Evolutionary conservation across 2,888 invertebrate genomes (phyloP).

Genomic region (Drosophila parthenogenetica): DNA sequence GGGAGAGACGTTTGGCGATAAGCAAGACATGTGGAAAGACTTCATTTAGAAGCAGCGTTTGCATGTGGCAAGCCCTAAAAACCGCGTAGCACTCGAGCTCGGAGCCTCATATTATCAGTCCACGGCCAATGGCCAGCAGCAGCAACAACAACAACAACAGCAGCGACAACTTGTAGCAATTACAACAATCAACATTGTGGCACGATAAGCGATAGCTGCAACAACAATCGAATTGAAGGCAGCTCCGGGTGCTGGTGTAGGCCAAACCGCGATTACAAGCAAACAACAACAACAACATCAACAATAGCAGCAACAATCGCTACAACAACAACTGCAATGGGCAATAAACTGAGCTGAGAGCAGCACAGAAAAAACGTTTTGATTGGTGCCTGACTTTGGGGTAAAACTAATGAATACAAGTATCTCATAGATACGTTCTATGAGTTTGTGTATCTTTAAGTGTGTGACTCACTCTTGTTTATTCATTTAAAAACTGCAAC

Average conservation of each 20-base stretch:
- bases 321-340: conserved; percentile 35
- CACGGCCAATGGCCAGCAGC: conserved; percentile 62
- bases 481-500: conserved; percentile 59
- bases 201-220: conserved; percentile 60
- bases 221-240: conserved; percentile 31
- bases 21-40: conserved; percentile 46
- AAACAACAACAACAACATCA: conserved; percentile 21
- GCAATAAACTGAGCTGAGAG: conserved; percentile 55
- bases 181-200: conserved; percentile 65
- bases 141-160: conserved; percentile 60
- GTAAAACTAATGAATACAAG: conserved; percentile 63
- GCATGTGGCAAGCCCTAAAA: conserved; percentile 46
- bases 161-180: conserved; percentile 59
- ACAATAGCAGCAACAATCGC: conserved; percentile 13
- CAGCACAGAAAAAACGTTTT: conserved; percentile 45
- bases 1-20: conserved; percentile 31
- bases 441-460: neutral
- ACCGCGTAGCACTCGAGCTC: conserved; percentile 26
- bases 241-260: conserved; percentile 57
- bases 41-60: conserved; percentile 30
- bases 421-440: conserved; percentile 60
- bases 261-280: conserved; percentile 68
- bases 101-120: conserved; percentile 49
- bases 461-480: conserved; percentile 50
- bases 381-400: conserved; percentile 59